Percentiles rank a stretch among this genome's conserved stretches.
phyloP scores from a whole-genome alignment of 1,140 invertebrate species.

The Stegodyphus mimosarum region DNA sequence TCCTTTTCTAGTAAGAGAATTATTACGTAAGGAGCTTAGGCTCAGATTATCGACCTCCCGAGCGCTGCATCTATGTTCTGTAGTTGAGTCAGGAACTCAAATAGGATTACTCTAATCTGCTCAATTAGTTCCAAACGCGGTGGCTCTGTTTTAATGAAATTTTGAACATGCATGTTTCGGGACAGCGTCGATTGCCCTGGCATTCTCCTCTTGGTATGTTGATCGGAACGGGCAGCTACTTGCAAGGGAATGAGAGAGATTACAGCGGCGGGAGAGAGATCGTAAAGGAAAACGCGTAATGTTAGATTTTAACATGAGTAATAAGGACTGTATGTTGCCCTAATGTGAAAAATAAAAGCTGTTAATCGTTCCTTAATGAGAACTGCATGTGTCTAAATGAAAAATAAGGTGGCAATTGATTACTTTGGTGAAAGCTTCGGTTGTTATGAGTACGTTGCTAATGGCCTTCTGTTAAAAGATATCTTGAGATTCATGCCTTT shows the following conservation, averaged over 20 bases:
- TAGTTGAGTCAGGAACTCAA: slow-evolving; percentile 39
- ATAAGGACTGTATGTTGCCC: too few species aligned
- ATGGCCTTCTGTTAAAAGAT: too few species aligned
- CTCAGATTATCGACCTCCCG: slow-evolving; percentile 29
- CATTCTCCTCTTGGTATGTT: not conserved
- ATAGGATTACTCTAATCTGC: slow-evolving; percentile 56
- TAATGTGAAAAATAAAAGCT: too few species aligned
- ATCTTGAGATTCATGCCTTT: too few species aligned
- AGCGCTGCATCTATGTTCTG: not conserved
- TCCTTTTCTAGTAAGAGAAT: slow-evolving; percentile 20
- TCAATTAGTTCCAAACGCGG: slow-evolving; percentile 57
- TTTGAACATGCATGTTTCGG: slow-evolving; percentile 40
- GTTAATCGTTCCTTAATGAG: too few species aligned
- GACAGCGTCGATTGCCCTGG: slow-evolving; percentile 27
- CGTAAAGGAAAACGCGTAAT: not conserved
- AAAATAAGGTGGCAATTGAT: too few species aligned
- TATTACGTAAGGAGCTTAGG: slow-evolving; percentile 51
- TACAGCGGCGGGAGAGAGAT: not conserved
- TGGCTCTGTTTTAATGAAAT: slow-evolving; percentile 55
- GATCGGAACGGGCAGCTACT: not conserved
- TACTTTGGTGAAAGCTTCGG: too few species aligned
- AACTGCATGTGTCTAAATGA: too few species aligned
- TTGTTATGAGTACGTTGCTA: too few species aligned
- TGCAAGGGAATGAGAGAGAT: not conserved
- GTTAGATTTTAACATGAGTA: too few species aligned